Evolutionary conservation across 2,888 invertebrate genomes (phyloP).

Genomic region (Cinara cedri): DNA sequence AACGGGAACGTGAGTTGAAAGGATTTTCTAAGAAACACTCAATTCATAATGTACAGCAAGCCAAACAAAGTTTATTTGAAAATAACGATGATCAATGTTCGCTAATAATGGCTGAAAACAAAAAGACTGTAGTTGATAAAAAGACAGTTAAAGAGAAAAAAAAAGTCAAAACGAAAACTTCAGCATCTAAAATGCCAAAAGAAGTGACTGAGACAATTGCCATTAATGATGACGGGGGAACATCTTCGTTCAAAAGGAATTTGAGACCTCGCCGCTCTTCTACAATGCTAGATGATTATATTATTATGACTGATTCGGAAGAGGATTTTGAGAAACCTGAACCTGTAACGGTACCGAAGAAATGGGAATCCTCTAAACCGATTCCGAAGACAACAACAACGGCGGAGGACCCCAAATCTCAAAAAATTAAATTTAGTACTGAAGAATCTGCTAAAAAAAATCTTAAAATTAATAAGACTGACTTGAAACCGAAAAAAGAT

Average conservation of each 20-base stretch:
- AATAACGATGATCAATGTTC: constrained; percentile 57
- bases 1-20: constrained; percentile 60
- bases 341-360: not conserved
- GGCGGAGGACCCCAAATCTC: not conserved
- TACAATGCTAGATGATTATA: constrained; percentile 51
- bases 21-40: constrained; percentile 36
- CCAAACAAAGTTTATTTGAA: constrained; percentile 17
- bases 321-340: constrained; percentile 9
- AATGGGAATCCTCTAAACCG: not conserved
- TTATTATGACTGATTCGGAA: constrained; percentile 51
- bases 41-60: constrained; percentile 7
- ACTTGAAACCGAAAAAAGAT: constrained; percentile 51
- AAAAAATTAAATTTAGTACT: constrained; percentile 27
- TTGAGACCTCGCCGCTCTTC: constrained; percentile 49
- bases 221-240: constrained; percentile 20
- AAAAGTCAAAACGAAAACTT: constrained; percentile 23
- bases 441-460: constrained; percentile 46
- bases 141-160: constrained; percentile 48
- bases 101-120: constrained; percentile 58
- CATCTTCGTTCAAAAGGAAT: constrained; percentile 30
- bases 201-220: not conserved
- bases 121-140: constrained; percentile 35
- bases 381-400: not conserved
- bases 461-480: constrained; percentile 53
- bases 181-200: constrained; percentile 21